These are phyloP conservation scores for Orestias chungarensis DNA, from an alignment of 2,797 vertebrate genomes.

Conservation along the genomic window DNA sequence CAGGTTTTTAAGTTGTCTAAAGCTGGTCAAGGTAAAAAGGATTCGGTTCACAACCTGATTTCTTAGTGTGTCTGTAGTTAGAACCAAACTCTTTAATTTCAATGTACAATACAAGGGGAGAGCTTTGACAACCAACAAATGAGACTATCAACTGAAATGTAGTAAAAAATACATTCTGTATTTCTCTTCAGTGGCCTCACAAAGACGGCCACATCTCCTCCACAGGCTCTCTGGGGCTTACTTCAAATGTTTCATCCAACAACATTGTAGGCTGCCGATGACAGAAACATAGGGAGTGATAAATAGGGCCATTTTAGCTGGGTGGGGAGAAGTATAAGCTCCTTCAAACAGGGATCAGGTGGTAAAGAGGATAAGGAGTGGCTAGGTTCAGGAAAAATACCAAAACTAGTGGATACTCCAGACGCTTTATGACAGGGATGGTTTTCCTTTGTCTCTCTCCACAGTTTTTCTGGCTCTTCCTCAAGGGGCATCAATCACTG, in stretches of 20 bases:
- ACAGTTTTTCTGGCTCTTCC: constrained; percentile 60
- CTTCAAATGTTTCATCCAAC: constrained; percentile 60
- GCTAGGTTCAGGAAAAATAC: constrained; percentile 62
- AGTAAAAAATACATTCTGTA: constrained; percentile 24
- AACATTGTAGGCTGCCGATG: constrained; percentile 62
- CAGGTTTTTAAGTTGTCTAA: neutral
- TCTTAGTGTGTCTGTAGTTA: neutral
- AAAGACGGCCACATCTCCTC: constrained; percentile 44
- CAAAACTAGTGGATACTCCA: constrained; percentile 57
- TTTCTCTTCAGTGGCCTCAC: constrained; percentile 36
- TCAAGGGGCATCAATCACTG: constrained; percentile 78
- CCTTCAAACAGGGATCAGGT: constrained; percentile 73
- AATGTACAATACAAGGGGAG: neutral
- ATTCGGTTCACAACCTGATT: neutral
- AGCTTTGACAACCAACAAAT: constrained; percentile 15
- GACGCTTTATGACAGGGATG: constrained; percentile 68
- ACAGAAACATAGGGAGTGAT: constrained; percentile 70
- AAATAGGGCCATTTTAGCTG: constrained; percentile 68
- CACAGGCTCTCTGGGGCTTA: constrained; percentile 51
- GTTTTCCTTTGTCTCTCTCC: constrained; percentile 63
- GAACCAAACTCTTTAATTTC: neutral
- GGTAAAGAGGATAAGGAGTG: constrained; percentile 73
- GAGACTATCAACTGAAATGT: constrained; percentile 27
- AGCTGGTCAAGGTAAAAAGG: neutral
- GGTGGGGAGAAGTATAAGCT: constrained; percentile 67